Evolutionary conservation across 1,140 invertebrate species (phyloP), one percentile per base, ranked within the genome.

Genomic region (Drosophila nikananu): DNA sequence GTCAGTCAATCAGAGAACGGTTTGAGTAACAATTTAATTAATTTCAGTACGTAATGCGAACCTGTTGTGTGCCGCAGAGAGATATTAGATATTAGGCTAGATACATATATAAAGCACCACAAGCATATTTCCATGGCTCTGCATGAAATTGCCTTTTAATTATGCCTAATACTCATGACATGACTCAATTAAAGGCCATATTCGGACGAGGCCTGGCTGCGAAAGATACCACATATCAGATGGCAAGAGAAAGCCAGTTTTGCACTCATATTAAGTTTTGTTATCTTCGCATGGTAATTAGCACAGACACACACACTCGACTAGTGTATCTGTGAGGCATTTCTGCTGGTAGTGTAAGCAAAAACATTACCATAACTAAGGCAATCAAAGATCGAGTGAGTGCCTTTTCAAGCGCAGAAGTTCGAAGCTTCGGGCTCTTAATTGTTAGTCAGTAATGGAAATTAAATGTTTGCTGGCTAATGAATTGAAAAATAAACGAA

Each of bases 11-110:
- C 82, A 75, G 57, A 71, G 58, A 81, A 46, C 67, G 49, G 77
- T 75, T 79, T 83, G 68, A 76, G 79, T 86, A 90, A 90, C 86
- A 86, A 90, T 90, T 91, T 91, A 84, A 91, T 91, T 89, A 91
- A 91, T 80, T 82, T 80, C 67, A 77, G 70, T 66, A 51, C 67
- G 81, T 84, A 91, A 91, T 90, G 71, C 62, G 80, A 86, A 72
- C 59, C 90, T 21, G 44, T 21, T 48, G 79, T 73, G 78, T 39
- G 35, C 21, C 32, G 19, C 54, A 37, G 51, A 68, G 55, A 66
- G 80, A 63, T 73, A 84, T 74, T 71, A 64, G 74, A 78, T 78
- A 78, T 80, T 68, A 79, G 57, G 25, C 49, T 35, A 39, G 54
- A 23, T 17, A 55, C 17, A n/a, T 25, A n/a, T 17, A 25, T 15